These are phyloP conservation scores for Limulus polyphemus DNA, from an alignment of 2,888 invertebrate species.

Conservation along the genomic window DNA sequence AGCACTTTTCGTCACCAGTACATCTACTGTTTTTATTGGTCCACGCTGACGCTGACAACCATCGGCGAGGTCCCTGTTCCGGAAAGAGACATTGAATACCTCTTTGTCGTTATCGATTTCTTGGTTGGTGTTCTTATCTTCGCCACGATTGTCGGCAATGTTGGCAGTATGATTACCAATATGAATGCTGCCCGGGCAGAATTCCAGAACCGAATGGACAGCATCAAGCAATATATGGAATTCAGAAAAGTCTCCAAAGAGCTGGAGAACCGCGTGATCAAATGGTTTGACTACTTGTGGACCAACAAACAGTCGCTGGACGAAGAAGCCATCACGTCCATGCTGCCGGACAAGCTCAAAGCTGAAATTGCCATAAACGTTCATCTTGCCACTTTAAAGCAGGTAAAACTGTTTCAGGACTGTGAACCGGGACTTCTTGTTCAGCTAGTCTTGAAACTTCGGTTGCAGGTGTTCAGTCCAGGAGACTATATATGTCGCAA, in stretches of 20 bases:
- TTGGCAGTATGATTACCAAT: slow-evolving; percentile 75
- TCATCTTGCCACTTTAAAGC: slow-evolving; percentile 75
- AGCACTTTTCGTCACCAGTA: slow-evolving; percentile 68
- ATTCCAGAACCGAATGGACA: slow-evolving; percentile 92
- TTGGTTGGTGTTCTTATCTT: slow-evolving; percentile 89
- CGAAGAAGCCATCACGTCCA: slow-evolving; percentile 53
- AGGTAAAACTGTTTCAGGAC: slow-evolving; percentile 49
- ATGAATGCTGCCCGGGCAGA: slow-evolving; percentile 92
- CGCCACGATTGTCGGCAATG: slow-evolving; percentile 91
- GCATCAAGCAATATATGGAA: slow-evolving; percentile 91
- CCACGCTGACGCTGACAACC: slow-evolving; percentile 84
- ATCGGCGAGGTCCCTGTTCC: slow-evolving; percentile 87
- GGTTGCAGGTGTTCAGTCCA: slow-evolving; percentile 81
- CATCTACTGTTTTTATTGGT: slow-evolving; percentile 88
- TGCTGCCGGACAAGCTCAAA: slow-evolving; percentile 84
- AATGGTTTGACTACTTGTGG: slow-evolving; percentile 97
- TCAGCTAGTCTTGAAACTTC: slow-evolving; percentile 78
- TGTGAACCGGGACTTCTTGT: slow-evolving; percentile 89
- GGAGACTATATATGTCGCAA: slow-evolving; percentile 93
- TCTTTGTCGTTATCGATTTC: slow-evolving; percentile 86
- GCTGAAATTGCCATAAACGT: slow-evolving; percentile 94
- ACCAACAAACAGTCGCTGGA: slow-evolving; percentile 66
- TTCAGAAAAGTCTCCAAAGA: slow-evolving; percentile 62
- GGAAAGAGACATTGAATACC: slow-evolving; percentile 75
- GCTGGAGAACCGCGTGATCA: slow-evolving; percentile 64